These are phyloP conservation scores for Alouatta caraya DNA, from an alignment of 2,797 vertebrate genomes.

Conservation along the genomic window DNA sequence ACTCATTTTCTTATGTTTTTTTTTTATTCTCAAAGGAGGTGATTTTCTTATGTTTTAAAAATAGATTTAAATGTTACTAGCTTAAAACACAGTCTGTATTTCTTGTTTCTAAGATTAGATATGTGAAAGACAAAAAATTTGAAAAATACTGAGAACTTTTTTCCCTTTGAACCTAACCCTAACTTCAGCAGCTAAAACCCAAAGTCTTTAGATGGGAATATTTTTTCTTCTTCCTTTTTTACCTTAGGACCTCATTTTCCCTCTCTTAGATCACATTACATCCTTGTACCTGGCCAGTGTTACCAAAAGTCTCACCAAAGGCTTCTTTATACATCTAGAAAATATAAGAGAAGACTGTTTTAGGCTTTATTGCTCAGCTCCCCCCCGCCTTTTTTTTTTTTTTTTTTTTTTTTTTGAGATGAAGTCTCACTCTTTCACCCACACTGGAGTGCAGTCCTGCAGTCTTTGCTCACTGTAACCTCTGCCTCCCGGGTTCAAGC, in stretches of 20 bases:
- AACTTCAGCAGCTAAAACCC: background rate
- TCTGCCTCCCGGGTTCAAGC: no score
- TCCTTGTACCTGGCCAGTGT: background rate
- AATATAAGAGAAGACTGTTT: background rate
- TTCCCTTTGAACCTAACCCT: background rate
- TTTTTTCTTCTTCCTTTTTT: background rate
- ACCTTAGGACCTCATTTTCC: background rate
- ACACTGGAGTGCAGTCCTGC: no score
- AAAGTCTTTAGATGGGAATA: background rate
- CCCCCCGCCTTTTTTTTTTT: background rate
- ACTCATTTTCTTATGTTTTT: background rate
- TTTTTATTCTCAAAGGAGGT: no score
- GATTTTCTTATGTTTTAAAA: background rate
- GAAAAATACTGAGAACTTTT: background rate
- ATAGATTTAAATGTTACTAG: background rate
- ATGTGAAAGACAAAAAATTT: background rate
- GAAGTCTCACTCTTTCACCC: no score
- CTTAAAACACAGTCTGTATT: slow-evolving; percentile 16
- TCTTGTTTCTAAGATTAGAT: slow-evolving; percentile 33
- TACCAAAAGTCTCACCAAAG: background rate
- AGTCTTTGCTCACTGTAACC: no score
- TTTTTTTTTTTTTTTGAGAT: background rate
- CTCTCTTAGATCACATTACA: background rate
- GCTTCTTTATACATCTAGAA: slow-evolving; percentile 10
- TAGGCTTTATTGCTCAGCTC: background rate